These are phyloP conservation scores for Siniperca scherzeri DNA, from an alignment of 2,797 vertebrate species.

Conservation along the genomic window DNA sequence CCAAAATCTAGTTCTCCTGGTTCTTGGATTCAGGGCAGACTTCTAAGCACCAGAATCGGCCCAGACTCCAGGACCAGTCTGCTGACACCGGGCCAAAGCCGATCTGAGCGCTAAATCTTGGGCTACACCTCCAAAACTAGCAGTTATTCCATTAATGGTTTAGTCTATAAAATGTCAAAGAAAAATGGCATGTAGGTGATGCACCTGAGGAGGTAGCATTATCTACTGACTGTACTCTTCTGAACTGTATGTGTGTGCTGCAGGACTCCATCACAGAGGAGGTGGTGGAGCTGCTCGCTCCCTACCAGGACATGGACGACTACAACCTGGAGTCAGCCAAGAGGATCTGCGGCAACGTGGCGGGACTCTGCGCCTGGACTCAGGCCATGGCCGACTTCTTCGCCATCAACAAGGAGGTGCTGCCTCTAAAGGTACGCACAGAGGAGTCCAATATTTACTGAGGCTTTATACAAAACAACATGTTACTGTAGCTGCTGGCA, in stretches of 20 bases:
- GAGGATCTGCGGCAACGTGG: slow-evolving; percentile 91
- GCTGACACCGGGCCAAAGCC: no score
- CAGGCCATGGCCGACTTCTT: slow-evolving; percentile 91
- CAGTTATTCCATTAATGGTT: no score
- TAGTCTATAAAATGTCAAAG: no score
- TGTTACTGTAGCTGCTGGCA: neutral
- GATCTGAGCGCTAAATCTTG: no score
- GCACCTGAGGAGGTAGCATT: no score
- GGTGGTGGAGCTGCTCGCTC: slow-evolving; percentile 88
- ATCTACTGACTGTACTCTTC: no score
- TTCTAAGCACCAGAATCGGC: no score
- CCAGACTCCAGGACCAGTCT: no score
- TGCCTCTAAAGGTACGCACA: slow-evolving; percentile 89
- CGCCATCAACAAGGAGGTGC: slow-evolving; percentile 90
- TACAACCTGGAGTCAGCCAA: slow-evolving; percentile 90
- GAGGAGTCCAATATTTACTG: neutral
- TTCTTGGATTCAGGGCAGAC: no score
- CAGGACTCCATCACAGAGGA: slow-evolving; percentile 92
- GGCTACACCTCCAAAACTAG: no score
- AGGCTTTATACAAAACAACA: neutral
- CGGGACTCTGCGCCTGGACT: slow-evolving; percentile 92
- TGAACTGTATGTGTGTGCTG: slow-evolving; percentile 1
- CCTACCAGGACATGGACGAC: slow-evolving; percentile 90
- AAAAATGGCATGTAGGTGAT: no score
- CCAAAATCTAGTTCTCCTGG: neutral